These are phyloP conservation scores for Phyllotis vaccarum DNA, from an alignment of 2,797 vertebrate genomes.

Conservation along the genomic window DNA sequence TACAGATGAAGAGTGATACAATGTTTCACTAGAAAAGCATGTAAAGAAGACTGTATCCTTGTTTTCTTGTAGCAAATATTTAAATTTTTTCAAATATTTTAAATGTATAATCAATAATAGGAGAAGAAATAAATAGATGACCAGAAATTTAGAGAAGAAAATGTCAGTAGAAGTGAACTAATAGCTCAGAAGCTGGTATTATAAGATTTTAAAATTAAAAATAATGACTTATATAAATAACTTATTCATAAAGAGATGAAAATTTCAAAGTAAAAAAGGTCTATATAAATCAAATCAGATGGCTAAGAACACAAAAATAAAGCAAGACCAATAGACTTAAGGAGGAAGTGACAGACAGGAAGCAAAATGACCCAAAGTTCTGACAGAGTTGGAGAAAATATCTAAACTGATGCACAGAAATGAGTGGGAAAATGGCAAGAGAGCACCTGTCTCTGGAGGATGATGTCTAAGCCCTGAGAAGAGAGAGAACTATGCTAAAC, in stretches of 20 bases:
- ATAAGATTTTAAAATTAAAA: neutral
- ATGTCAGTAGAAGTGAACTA: neutral
- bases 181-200: too few species aligned
- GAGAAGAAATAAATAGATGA: neutral
- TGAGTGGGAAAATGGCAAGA: neutral
- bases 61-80: neutral
- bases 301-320: neutral
- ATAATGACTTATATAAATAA: constrained; percentile 10
- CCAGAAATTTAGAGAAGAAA: neutral
- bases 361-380: neutral
- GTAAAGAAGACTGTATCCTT: neutral
- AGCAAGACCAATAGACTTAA: neutral
- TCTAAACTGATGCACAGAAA: neutral
- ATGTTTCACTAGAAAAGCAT: neutral
- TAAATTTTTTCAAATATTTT: constrained; percentile 12
- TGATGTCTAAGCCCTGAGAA: neutral
- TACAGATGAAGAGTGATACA: neutral
- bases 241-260: neutral
- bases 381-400: neutral
- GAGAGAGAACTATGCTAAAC: neutral
- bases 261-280: neutral
- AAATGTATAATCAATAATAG: constrained; percentile 20
- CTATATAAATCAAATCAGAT: neutral
- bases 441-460: neutral
- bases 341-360: neutral